phyloP scores from a whole-genome alignment of 2,113 vertebrate species.

The Catharus bicknelli region DNA sequence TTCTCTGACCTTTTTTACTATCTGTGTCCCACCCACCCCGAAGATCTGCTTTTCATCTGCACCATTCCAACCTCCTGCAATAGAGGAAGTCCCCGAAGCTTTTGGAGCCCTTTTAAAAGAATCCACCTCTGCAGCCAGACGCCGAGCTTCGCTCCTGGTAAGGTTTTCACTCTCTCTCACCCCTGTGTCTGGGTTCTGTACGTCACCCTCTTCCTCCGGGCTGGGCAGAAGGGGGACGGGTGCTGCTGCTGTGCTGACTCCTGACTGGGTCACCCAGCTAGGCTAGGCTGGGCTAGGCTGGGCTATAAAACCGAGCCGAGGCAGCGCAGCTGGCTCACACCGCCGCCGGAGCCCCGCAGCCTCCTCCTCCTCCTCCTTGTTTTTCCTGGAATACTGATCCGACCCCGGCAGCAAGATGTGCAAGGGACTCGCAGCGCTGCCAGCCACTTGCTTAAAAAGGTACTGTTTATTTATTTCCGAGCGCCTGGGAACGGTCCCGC shows the following conservation, averaged over 20 bases:
- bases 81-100: background rate
- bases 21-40: background rate
- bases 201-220: constrained; percentile 27
- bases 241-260: constrained; percentile 3
- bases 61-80: background rate
- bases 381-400: constrained; percentile 50
- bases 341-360: background rate
- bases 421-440: constrained; percentile 89
- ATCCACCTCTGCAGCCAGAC: constrained; percentile 13
- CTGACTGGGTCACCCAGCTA: constrained; percentile 70
- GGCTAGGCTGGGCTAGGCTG: background rate
- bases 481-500: background rate
- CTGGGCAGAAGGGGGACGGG: constrained; percentile 37
- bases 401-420: constrained; percentile 79
- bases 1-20: background rate
- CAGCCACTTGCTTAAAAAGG: constrained; percentile 93
- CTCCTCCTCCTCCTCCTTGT: background rate
- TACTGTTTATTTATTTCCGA: constrained; percentile 70
- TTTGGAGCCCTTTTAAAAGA: background rate
- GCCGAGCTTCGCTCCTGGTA: background rate
- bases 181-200: background rate
- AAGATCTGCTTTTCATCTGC: background rate
- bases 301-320: constrained; percentile 66
- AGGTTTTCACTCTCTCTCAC: background rate
- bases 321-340: constrained; percentile 21